phyloP scores from a whole-genome alignment of 30 jellyfish, hydroid and myxozoan species.

The Hydra vulgaris region DNA sequence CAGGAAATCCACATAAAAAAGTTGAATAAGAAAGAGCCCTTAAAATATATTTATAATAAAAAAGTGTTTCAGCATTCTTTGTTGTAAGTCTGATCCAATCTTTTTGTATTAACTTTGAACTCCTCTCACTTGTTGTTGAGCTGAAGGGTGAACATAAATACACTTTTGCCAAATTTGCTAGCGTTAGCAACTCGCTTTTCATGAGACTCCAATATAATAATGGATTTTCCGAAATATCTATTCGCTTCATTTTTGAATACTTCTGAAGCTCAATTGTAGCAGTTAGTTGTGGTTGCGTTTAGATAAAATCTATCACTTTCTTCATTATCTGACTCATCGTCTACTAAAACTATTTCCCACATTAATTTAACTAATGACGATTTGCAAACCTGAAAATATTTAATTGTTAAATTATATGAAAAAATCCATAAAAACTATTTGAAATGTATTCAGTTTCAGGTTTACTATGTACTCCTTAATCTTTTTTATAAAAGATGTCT shows the following conservation, averaged over 20 bases:
- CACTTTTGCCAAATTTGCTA: neutral
- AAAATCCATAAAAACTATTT: neutral
- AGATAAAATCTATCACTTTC: neutral
- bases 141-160: neutral
- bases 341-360: too few relatives aligned
- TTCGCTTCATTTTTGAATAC: neutral
- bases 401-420: too few relatives aligned
- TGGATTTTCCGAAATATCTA: neutral
- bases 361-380: too few relatives aligned
- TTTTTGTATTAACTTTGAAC: neutral
- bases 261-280: neutral
- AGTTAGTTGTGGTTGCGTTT: neutral
- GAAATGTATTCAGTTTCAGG: neutral
- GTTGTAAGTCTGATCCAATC: neutral
- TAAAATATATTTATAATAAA: too few relatives aligned
- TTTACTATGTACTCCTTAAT: neutral
- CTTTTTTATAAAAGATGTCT: neutral
- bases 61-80: neutral
- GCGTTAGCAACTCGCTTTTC: neutral
- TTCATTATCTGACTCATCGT: too few relatives aligned
- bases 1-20: neutral
- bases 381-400: too few relatives aligned
- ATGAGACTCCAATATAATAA: neutral
- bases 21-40: neutral
- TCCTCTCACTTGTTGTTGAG: neutral